Evolutionary conservation across 2,797 vertebrate genomes (phyloP).

Genomic region (Poecile montanus): DNA sequence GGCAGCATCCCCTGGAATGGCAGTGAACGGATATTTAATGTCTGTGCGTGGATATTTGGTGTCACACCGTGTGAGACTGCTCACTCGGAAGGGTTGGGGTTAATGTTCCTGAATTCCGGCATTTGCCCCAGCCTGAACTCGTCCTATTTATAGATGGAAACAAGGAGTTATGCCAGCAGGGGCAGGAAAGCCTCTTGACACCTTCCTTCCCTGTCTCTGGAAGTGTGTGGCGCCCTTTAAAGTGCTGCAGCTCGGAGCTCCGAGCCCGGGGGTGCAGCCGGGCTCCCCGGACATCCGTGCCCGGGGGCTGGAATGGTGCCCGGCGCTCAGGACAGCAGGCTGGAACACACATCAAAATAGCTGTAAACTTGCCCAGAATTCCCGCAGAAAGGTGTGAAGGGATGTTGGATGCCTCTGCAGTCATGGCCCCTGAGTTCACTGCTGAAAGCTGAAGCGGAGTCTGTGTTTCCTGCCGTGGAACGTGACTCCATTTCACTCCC

Average conservation of each 20-base stretch:
- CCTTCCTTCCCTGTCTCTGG: background rate
- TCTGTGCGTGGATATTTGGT: background rate
- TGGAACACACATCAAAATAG: fast-evolving
- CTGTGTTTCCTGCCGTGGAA: background rate
- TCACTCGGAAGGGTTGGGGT: background rate
- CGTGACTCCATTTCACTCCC: fast-evolving
- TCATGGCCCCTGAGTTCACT: fast-evolving
- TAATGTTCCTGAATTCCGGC: background rate
- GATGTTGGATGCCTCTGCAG: background rate
- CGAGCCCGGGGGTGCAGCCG: background rate
- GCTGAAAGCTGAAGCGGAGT: background rate
- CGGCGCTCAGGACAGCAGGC: background rate
- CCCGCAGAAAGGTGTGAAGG: background rate
- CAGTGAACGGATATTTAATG: background rate
- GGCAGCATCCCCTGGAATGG: background rate
- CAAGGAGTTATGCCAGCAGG: background rate
- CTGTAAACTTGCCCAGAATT: background rate
- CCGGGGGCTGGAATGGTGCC: background rate
- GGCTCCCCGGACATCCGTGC: background rate
- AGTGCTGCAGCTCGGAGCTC: background rate
- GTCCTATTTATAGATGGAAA: background rate
- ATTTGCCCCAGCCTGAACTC: background rate
- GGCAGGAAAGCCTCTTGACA: background rate
- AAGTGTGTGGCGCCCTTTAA: background rate
- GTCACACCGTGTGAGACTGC: background rate